Evolutionary conservation across 2,113 vertebrate species (phyloP).

Genomic region (Oreotrochilus melanogaster): DNA sequence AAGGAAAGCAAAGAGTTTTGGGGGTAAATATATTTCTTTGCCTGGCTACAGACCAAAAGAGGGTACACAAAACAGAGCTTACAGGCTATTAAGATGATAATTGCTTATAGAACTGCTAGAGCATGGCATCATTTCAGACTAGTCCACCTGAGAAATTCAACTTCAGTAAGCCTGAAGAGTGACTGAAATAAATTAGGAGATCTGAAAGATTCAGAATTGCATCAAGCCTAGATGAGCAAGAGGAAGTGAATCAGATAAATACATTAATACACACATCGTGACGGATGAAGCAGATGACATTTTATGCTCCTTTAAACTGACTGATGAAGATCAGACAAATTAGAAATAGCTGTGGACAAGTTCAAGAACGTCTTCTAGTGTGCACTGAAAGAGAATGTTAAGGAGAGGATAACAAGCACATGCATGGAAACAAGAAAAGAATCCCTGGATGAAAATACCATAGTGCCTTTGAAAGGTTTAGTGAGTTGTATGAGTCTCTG

Average conservation of each 20-base stretch:
- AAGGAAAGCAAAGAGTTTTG: background rate
- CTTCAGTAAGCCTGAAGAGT: conserved; percentile 65
- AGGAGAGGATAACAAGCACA: conserved; percentile 33
- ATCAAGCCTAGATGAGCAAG: conserved; percentile 71
- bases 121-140: conserved; percentile 76
- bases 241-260: conserved; percentile 80
- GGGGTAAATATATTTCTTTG: conserved; percentile 28
- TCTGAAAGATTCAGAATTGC: conserved; percentile 75
- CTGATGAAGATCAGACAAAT: conserved; percentile 82
- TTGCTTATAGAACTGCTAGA: conserved; percentile 78
- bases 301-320: conserved; percentile 82
- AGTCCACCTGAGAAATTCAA: conserved; percentile 80
- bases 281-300: conserved; percentile 79
- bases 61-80: conserved; percentile 68
- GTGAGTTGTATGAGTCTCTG: background rate
- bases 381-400: conserved; percentile 71
- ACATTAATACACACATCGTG: conserved; percentile 79
- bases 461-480: background rate
- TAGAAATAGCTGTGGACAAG: conserved; percentile 79
- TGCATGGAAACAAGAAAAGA: background rate
- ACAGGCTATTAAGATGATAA: conserved; percentile 77
- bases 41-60: conserved; percentile 53
- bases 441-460: background rate
- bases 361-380: conserved; percentile 64
- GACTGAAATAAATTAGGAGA: conserved; percentile 84